Percentiles rank a stretch among this genome's conserved stretches.
Evolutionary conservation across 2,797 vertebrate genomes (phyloP).

Genomic region (Microctenopoma stevenorrisi): DNA sequence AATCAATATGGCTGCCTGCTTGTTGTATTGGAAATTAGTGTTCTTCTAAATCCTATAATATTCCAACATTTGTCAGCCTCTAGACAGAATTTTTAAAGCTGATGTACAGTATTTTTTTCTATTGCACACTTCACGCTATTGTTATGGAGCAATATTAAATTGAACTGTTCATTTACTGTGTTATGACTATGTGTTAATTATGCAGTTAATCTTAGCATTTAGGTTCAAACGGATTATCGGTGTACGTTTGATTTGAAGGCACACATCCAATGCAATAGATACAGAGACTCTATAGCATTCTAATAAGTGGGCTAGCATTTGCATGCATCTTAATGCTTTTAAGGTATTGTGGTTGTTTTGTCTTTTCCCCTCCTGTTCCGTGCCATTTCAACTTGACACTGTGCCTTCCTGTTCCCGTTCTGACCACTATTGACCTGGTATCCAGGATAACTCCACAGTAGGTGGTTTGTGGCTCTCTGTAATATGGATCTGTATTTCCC

Average conservation of each 20-base stretch:
- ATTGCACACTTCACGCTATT: slow-evolving; percentile 44
- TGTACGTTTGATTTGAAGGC: slow-evolving; percentile 46
- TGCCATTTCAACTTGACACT: slow-evolving; percentile 81
- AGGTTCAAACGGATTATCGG: slow-evolving; percentile 32
- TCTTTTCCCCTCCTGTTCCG: slow-evolving; percentile 47
- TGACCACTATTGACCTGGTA: slow-evolving; percentile 83
- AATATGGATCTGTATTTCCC: slow-evolving; percentile 66
- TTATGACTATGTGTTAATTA: slow-evolving; percentile 58
- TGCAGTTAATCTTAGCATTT: slow-evolving; percentile 59
- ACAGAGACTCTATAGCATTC: slow-evolving; percentile 49
- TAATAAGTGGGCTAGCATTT: slow-evolving; percentile 56
- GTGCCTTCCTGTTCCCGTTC: slow-evolving; percentile 81
- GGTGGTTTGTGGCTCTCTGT: slow-evolving; percentile 76
- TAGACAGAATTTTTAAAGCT: slow-evolving; percentile 57
- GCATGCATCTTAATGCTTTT: slow-evolving; percentile 69
- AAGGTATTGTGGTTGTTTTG: slow-evolving; percentile 53
- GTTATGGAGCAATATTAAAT: slow-evolving; percentile 61
- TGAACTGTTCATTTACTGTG: slow-evolving; percentile 51
- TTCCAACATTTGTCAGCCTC: slow-evolving; percentile 45
- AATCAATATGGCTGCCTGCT: slow-evolving; percentile 78
- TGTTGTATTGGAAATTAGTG: slow-evolving; percentile 73
- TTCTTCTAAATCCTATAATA: slow-evolving; percentile 63
- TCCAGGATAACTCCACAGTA: slow-evolving; percentile 79
- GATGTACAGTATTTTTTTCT: slow-evolving; percentile 63
- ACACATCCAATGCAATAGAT: slow-evolving; percentile 55